Evolutionary conservation across 2,113 vertebrate genomes (phyloP).

Genomic region (Elachura formosa): DNA sequence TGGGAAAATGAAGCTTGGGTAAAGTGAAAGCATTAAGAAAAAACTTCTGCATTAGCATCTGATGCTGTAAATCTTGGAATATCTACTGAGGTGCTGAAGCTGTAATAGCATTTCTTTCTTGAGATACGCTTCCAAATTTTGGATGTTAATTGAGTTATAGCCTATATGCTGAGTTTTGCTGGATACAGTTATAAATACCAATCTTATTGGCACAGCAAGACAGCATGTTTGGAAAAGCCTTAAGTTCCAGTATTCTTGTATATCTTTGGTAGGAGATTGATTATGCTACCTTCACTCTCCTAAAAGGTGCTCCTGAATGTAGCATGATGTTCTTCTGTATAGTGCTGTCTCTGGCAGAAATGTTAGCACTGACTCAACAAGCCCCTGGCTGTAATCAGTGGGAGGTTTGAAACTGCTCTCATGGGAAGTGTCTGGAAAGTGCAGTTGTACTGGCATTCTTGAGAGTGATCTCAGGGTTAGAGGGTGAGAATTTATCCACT

Average conservation of each 20-base stretch:
- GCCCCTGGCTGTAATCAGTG: neutral
- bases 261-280: neutral
- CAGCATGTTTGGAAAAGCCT: neutral
- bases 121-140: neutral
- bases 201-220: neutral
- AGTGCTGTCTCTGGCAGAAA: neutral
- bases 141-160: neutral
- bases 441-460: neutral
- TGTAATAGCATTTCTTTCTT: conserved; percentile 5
- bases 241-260: neutral
- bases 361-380: neutral
- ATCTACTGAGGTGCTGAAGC: neutral
- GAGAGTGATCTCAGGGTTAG: neutral
- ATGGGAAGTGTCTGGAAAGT: neutral
- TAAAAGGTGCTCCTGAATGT: neutral
- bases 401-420: neutral
- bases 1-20: neutral
- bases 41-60: neutral
- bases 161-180: neutral
- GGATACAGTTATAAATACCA: neutral
- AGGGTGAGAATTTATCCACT: neutral
- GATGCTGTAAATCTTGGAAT: neutral
- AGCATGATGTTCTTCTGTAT: neutral
- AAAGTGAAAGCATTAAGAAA: neutral
- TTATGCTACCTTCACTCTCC: neutral